These are phyloP conservation scores for Cyprinodon brontotheroides DNA, from an alignment of 2,113 vertebrate genomes.

Conservation along the genomic window DNA sequence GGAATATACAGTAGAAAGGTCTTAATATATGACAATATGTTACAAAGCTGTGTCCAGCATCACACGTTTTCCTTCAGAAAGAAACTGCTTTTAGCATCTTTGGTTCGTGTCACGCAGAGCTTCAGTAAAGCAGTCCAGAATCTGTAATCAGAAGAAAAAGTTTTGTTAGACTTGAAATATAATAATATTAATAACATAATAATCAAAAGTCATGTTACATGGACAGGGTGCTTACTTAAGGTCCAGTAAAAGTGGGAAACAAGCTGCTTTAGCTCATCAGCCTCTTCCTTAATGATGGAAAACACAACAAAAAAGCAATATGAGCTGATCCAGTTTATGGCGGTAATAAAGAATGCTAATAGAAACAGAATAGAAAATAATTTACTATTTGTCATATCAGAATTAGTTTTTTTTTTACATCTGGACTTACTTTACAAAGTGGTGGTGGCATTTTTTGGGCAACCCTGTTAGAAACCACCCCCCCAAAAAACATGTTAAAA, in stretches of 20 bases:
- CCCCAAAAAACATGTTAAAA: neutral
- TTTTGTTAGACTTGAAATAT: neutral
- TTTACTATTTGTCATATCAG: neutral
- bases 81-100: neutral
- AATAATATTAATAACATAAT: neutral
- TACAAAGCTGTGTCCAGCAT: neutral
- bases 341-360: neutral
- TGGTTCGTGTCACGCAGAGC: neutral
- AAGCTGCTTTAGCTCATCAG: constrained; percentile 2
- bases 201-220: neutral
- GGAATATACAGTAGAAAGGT: constrained; percentile 2
- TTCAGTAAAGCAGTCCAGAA: constrained; percentile 3
- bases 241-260: neutral
- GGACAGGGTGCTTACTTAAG: neutral
- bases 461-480: constrained; percentile 58
- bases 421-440: constrained; percentile 71
- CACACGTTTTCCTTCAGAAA: neutral
- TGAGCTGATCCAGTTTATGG: neutral
- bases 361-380: neutral
- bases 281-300: constrained; percentile 37
- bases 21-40: constrained; percentile 16
- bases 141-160: constrained; percentile 20
- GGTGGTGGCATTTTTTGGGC: constrained; percentile 79
- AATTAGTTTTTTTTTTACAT: neutral
- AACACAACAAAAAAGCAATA: neutral